phyloP scores from a whole-genome alignment of 2,113 vertebrate genomes.

The Colaptes auratus region DNA sequence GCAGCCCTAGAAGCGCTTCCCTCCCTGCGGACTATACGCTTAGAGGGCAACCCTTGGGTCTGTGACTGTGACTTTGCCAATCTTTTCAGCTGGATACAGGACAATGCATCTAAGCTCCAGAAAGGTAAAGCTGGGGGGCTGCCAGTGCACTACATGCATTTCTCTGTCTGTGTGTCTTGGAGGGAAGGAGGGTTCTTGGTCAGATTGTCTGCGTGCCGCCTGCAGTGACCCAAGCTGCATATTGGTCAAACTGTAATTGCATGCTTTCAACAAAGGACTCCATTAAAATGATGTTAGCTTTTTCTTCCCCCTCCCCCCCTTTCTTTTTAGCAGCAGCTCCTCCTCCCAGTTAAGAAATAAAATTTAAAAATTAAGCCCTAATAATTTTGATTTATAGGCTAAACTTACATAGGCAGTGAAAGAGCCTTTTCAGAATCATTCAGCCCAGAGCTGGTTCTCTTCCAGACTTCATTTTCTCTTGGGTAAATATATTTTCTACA shows the following conservation, averaged over 20 bases:
- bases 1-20: constrained; percentile 87
- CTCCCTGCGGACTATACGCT: constrained; percentile 86
- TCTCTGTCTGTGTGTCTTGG: background rate
- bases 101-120: constrained; percentile 91
- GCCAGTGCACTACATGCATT: background rate
- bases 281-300: background rate
- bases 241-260: background rate
- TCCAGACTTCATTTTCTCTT: constrained; percentile 23
- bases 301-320: background rate
- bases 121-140: constrained; percentile 80
- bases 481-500: constrained; percentile 23
- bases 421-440: constrained; percentile 19
- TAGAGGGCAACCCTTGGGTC: constrained; percentile 97
- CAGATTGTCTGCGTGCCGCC: background rate
- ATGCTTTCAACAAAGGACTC: background rate
- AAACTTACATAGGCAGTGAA: background rate
- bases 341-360: background rate
- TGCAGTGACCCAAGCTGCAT: background rate
- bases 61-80: constrained; percentile 96
- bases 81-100: constrained; percentile 92
- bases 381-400: background rate
- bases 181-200: background rate
- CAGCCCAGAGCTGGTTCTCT: background rate
- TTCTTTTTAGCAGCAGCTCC: background rate
- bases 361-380: background rate